Evolutionary conservation across 2,888 invertebrate genomes (phyloP).

Genomic region (Erebia palarica): DNA sequence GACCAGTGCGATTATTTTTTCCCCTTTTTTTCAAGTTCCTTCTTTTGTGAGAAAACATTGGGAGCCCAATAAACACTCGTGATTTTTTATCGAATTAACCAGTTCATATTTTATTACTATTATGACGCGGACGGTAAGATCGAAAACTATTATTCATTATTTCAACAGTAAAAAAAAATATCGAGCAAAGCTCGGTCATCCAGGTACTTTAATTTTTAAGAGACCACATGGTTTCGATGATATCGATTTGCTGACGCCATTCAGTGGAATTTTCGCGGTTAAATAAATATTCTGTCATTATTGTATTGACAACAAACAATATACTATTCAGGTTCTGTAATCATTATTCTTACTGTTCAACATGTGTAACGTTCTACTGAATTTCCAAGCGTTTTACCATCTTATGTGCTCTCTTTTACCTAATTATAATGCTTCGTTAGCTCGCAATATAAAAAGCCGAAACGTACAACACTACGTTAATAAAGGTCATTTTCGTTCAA

Average conservation of each 20-base stretch:
- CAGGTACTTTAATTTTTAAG: background rate
- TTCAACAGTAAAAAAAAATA: too few species aligned
- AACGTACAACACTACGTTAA: background rate
- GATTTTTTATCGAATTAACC: too few species aligned
- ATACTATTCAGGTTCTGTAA: background rate
- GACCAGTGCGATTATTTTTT: too few species aligned
- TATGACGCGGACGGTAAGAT: too few species aligned
- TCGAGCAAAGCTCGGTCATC: too few species aligned
- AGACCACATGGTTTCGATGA: slow-evolving; percentile 53
- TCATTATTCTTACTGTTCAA: too few species aligned
- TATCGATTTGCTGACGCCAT: slow-evolving; percentile 70
- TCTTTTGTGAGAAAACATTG: too few species aligned
- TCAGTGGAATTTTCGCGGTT: slow-evolving; percentile 51
- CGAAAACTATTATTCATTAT: too few species aligned
- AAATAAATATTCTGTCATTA: slow-evolving; percentile 38
- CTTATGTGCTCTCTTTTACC: slow-evolving; percentile 13
- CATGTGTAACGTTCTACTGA: too few species aligned
- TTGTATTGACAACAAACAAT: background rate
- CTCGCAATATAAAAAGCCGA: slow-evolving; percentile 20
- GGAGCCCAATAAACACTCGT: too few species aligned
- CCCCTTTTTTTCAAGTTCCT: too few species aligned
- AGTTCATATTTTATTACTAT: too few species aligned
- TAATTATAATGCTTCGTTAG: slow-evolving; percentile 31
- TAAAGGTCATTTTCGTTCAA: background rate
- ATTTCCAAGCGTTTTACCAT: background rate